Conservation (phyloP, 2,113 vertebrate species). For the Accipiter virgatus region DNA sequence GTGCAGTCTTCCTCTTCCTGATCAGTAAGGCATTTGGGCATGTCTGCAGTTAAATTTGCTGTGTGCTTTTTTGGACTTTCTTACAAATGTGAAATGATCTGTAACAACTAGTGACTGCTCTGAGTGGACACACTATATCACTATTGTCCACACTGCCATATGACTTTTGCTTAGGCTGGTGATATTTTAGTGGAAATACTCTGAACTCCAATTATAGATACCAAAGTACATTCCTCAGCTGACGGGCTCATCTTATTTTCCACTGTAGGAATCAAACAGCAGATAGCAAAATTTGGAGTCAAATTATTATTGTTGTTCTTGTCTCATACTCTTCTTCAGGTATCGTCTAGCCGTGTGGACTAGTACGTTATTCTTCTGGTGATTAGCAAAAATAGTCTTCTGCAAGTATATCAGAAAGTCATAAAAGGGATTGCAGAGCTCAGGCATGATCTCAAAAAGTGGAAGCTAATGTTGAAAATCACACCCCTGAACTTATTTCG, state of each 20-base stretch:
- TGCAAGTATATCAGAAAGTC: background rate
- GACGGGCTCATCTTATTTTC: background rate
- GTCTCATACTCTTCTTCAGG: background rate
- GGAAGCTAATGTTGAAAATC: background rate
- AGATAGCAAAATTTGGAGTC: background rate
- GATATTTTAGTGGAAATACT: background rate
- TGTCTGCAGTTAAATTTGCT: background rate
- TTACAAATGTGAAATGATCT: background rate
- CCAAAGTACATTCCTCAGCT: background rate
- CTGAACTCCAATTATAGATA: background rate
- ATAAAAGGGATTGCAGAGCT: background rate
- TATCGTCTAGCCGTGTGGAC: background rate
- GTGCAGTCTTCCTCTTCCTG: background rate
- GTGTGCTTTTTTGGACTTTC: background rate
- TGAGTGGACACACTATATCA: fast-evolving
- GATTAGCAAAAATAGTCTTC: background rate
- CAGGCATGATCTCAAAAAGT: background rate
- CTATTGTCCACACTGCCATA: background rate
- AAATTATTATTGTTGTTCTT: background rate
- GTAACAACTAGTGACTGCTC: background rate
- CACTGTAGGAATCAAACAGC: background rate
- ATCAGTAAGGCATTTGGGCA: background rate
- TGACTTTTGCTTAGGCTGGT: background rate
- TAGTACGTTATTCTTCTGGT: background rate
- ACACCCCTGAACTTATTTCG: background rate